Percentiles rank a stretch among this genome's conserved stretches.
Conservation (phyloP, 2,113 vertebrate species). For the Gymnogyps californianus region DNA sequence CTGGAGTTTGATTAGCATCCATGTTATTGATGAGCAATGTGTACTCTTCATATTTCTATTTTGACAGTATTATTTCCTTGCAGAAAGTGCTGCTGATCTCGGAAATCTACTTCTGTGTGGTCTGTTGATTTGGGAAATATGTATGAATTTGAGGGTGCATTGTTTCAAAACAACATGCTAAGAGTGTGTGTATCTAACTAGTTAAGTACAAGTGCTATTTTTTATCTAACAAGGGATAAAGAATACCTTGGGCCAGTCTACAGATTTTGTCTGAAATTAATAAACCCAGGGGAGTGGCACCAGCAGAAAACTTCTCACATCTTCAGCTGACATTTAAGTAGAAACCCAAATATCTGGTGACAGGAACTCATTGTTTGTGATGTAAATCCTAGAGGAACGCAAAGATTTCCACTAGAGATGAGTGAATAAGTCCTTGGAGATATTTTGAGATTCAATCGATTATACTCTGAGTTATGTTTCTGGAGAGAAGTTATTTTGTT, state of each 20-base stretch:
- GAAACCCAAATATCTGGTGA: neutral
- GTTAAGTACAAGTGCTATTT: neutral
- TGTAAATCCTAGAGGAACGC: neutral
- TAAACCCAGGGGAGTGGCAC: neutral
- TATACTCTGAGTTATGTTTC: neutral
- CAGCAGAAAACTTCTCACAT: neutral
- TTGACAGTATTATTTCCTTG: neutral
- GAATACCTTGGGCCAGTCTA: neutral
- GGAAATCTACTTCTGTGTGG: neutral
- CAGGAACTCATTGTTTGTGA: neutral
- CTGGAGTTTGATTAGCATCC: neutral
- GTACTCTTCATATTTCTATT: neutral
- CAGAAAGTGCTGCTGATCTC: neutral
- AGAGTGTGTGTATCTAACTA: neutral
- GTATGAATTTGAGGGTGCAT: neutral
- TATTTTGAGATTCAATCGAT: neutral
- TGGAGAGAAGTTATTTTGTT: neutral
- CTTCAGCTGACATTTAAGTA: neutral
- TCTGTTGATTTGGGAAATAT: neutral
- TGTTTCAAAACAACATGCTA: neutral
- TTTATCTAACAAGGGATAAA: neutral
- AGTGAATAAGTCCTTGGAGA: neutral
- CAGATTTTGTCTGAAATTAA: neutral
- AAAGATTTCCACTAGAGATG: neutral
- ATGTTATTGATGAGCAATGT: neutral